Percentiles rank a stretch among this genome's conserved stretches.
Evolutionary conservation across 2,113 vertebrate species (phyloP).

Genomic region (Clarias macrocephalus): DNA sequence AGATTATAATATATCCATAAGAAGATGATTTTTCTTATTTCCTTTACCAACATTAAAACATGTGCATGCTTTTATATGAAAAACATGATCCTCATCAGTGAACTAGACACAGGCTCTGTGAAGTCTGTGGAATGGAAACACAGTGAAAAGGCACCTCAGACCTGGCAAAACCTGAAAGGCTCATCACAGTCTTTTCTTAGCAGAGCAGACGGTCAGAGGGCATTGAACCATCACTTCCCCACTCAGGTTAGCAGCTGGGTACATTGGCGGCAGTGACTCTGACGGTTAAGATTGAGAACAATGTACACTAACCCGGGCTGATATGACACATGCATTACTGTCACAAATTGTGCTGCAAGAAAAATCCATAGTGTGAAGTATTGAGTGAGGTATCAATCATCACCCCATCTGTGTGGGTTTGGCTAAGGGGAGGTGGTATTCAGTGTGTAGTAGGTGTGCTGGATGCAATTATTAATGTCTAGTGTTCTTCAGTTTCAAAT

Average conservation of each 20-base stretch:
- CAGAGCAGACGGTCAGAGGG: conserved; percentile 46
- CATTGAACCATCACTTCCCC: conserved; percentile 52
- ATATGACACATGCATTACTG: conserved; percentile 56
- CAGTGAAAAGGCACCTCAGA: background rate
- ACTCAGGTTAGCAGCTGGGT: conserved; percentile 56
- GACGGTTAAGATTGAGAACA: conserved; percentile 46
- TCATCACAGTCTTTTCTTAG: conserved; percentile 23
- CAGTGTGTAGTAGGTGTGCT: conserved; percentile 35
- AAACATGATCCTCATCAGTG: conserved; percentile 15
- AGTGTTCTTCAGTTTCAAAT: conserved; percentile 19
- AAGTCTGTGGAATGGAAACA: conserved; percentile 7
- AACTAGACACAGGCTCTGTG: conserved; percentile 3
- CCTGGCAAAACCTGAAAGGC: conserved; percentile 24
- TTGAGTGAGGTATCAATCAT: conserved; percentile 38
- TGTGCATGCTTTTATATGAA: background rate
- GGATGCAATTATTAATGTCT: conserved; percentile 39
- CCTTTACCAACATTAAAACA: background rate
- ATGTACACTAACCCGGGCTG: conserved; percentile 38
- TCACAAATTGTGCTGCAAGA: conserved; percentile 45
- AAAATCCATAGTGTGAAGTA: conserved; percentile 44
- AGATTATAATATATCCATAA: background rate
- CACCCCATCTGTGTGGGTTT: conserved; percentile 47
- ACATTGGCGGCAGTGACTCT: conserved; percentile 27
- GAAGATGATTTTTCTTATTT: background rate
- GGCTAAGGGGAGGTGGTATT: conserved; percentile 1